Percentiles rank a stretch among this genome's conserved stretches.
phyloP scores from a whole-genome alignment of 1,140 invertebrate genomes.

The Mercenaria mercenaria region DNA sequence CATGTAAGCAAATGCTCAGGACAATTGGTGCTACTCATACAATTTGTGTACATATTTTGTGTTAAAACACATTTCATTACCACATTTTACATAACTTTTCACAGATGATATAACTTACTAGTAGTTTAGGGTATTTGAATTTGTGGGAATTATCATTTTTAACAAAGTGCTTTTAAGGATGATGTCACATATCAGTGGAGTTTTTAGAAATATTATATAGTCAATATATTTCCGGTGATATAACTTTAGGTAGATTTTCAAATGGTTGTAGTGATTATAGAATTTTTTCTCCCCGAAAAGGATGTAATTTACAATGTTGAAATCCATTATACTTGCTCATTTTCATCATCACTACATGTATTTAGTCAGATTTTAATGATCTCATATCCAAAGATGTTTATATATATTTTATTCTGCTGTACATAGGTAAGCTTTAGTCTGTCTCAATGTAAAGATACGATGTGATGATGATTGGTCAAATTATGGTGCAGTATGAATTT shows the following conservation, averaged over 20 bases:
- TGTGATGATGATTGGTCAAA: no score
- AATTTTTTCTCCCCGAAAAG: no score
- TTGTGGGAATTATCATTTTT: background rate
- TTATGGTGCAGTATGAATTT: no score
- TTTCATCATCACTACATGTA: background rate
- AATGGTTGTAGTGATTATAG: no score
- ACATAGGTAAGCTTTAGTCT: background rate
- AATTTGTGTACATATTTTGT: background rate
- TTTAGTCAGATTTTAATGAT: background rate
- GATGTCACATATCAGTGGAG: background rate
- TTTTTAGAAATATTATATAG: background rate
- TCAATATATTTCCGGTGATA: no score
- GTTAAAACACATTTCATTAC: background rate
- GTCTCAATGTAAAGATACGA: no score
- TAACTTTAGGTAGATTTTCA: no score
- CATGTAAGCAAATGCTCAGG: background rate
- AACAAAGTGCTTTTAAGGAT: background rate
- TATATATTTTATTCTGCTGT: background rate
- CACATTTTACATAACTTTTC: background rate
- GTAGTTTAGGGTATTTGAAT: background rate
- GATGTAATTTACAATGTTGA: background rate
- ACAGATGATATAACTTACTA: background rate
- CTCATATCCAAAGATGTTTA: constrained; percentile 20
- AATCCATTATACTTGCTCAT: constrained; percentile 2
- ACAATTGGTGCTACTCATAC: background rate